phyloP scores from a whole-genome alignment of 2,888 invertebrate species.

The Didymodactylos carnosus region DNA sequence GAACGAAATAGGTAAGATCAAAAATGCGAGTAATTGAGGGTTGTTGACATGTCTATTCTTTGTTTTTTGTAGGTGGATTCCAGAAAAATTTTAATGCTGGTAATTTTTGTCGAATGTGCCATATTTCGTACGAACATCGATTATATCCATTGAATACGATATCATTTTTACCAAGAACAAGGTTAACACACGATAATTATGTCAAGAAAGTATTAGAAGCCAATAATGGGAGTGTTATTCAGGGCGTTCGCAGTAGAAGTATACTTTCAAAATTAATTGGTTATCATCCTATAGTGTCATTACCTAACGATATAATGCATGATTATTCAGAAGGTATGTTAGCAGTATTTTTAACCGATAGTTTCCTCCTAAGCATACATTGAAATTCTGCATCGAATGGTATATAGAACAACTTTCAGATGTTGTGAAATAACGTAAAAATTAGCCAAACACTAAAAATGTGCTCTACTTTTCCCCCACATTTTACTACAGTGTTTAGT shows the following conservation, averaged over 20 bases:
- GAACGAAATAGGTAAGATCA: too few species aligned
- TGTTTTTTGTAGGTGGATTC: neutral
- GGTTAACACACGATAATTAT: neutral
- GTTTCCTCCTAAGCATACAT: too few species aligned
- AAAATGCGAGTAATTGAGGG: too few species aligned
- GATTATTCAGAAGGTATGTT: neutral
- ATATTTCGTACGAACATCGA: neutral
- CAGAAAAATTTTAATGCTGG: neutral
- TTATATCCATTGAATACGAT: neutral
- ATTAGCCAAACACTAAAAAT: too few species aligned
- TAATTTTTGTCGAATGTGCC: neutral
- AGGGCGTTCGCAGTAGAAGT: neutral
- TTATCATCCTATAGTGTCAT: neutral
- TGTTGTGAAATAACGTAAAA: too few species aligned
- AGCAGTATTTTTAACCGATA: too few species aligned
- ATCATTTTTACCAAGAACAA: neutral
- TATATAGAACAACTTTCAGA: too few species aligned
- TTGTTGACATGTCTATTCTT: too few species aligned
- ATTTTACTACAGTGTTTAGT: too few species aligned
- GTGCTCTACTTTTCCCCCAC: too few species aligned
- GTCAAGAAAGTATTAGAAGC: neutral
- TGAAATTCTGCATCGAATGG: too few species aligned
- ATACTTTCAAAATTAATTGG: neutral
- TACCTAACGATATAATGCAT: neutral
- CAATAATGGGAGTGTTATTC: neutral